Base-by-base conservation (phyloP, 2,113 vertebrate genomes). In the Ammodytes dubius region DNA sequence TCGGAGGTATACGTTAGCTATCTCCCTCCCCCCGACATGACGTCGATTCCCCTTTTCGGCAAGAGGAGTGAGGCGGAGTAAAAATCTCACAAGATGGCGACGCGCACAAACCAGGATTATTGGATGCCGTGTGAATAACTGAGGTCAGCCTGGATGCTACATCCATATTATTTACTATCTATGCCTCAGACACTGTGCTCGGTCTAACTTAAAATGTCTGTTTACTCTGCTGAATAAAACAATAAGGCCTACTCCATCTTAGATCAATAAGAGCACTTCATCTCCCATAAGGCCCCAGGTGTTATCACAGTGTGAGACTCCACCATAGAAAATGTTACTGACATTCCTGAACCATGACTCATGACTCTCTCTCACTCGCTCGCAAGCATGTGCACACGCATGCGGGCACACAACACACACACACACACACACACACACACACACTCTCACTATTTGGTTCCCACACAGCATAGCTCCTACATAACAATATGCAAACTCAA, bases 271-370 rank as follows among this genome's bases (percentile, higher is more conserved):
- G 27, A 74, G 60, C 56, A 56, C 52, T 57, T 74, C 60, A 56
- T 10, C 37, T 81, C 70, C 73, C 68, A 79, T 37, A 50, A 54
- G 79, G 73, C 71, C 81, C 73, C 85, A 91, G 88, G 90, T 91
- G 86, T 92, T 85, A 63, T 53, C 81, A 50, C 50, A 72, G 56
- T 15, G 2, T 56, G 52, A 61, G 68, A 46, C 70, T 76, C 59
- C 70, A 46, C 57, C 64, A 37, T 58, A 71, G 53, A 42, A 86
- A 82, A 83, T 83, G 68, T 83, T 66, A 89, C 59, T 65, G 49
- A 68, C 91, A 93, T 93, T 94, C 92, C 86, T 90, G 56, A 85
- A 75, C 56, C 68, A 87, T 88, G 90, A 93, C 72, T 65, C 45
- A 87, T 88, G 90, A 93, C 72, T 65, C 45, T 13, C 45, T 13